phyloP scores from a whole-genome alignment of 2,888 invertebrate genomes.

The Tetragnatha montana region DNA sequence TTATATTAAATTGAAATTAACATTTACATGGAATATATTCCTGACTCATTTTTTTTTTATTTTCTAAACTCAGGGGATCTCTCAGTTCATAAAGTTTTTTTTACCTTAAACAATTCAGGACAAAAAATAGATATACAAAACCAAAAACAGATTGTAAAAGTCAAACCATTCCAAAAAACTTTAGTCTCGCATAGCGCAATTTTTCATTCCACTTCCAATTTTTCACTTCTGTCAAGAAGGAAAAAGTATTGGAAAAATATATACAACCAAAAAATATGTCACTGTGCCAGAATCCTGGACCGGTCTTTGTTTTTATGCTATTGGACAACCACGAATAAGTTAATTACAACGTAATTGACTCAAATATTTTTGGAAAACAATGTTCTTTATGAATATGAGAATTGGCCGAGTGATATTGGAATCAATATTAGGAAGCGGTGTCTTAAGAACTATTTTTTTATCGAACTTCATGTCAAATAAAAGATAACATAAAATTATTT shows the following conservation, averaged over 20 bases:
- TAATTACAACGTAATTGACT: background rate
- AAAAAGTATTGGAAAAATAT: slow-evolving; percentile 16
- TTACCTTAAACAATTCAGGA: background rate
- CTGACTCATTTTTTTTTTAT: background rate
- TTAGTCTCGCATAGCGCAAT: slow-evolving; percentile 14
- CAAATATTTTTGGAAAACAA: background rate
- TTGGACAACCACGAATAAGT: background rate
- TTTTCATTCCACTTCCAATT: slow-evolving; percentile 30
- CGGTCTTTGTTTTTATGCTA: background rate
- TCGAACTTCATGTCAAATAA: no score
- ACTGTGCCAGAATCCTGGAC: slow-evolving; percentile 32
- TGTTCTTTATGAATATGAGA: no score
- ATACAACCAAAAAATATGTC: slow-evolving; percentile 20
- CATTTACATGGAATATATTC: no score
- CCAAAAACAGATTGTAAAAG: background rate
- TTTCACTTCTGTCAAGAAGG: slow-evolving; percentile 30
- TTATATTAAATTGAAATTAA: no score
- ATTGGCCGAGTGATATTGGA: no score
- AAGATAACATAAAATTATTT: no score
- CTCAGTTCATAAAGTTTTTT: background rate
- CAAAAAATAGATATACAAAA: background rate
- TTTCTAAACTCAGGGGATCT: background rate
- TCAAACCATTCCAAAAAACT: slow-evolving; percentile 14
- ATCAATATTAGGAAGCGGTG: no score
- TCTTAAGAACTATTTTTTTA: no score